Percentiles rank a stretch among this genome's conserved stretches.
Evolutionary conservation across 2,888 invertebrate genomes (phyloP).

Genomic region (Eudiplozoon nipponicum): DNA sequence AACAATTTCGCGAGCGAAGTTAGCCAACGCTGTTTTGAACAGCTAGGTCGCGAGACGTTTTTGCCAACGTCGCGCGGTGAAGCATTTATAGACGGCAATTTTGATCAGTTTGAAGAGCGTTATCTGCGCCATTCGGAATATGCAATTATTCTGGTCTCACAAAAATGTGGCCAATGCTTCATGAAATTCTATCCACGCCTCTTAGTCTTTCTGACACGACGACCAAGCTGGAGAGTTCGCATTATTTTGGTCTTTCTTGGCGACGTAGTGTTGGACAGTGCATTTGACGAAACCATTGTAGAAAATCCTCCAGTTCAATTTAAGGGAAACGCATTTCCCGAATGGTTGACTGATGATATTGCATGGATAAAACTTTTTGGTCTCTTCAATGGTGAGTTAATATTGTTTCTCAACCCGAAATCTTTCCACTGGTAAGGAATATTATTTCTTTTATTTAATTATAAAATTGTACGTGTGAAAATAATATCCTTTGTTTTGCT

Average conservation of each 20-base stretch:
- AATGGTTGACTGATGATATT: not conserved
- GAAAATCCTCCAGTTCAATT: constrained; percentile 7
- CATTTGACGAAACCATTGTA: constrained; percentile 4
- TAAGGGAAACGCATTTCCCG: not conserved
- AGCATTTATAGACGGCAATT: constrained; percentile 11
- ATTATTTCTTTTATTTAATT: too few species aligned
- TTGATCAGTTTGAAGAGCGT: constrained; percentile 13
- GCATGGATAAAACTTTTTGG: constrained; percentile 9
- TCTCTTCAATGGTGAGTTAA: constrained; percentile 12
- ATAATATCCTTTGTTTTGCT: too few species aligned
- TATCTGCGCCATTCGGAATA: constrained; percentile 12
- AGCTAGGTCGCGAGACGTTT: too few species aligned
- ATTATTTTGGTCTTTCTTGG: constrained; percentile 11
- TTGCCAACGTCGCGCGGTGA: constrained; percentile 6
- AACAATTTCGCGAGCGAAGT: too few species aligned
- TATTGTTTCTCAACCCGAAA: too few species aligned
- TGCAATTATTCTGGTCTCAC: constrained; percentile 7
- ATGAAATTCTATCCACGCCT: constrained; percentile 12
- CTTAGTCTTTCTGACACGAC: constrained; percentile 8
- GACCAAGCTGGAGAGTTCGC: constrained; percentile 9
- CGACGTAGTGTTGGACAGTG: not conserved
- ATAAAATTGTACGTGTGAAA: too few species aligned
- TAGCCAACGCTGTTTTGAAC: too few species aligned
- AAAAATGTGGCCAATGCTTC: not conserved
- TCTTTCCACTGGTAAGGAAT: too few species aligned